phyloP scores from a whole-genome alignment of 2,888 invertebrate species.

The Pristionchus japonicus region DNA sequence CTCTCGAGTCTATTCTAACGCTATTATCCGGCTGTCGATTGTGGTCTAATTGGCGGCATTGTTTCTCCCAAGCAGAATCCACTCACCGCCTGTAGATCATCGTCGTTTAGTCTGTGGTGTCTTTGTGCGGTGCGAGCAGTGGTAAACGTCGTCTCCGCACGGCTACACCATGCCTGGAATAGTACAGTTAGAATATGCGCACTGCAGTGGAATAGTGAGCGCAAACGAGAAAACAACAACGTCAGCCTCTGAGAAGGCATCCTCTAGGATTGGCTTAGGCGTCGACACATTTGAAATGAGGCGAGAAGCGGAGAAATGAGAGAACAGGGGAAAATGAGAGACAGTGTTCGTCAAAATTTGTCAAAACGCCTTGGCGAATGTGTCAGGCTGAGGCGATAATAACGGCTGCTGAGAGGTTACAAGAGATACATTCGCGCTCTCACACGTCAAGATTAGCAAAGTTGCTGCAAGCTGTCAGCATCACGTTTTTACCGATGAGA shows the following conservation, averaged over 20 bases:
- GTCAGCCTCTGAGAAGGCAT: not conserved
- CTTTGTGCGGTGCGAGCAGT: not conserved
- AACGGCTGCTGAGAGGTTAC: not conserved
- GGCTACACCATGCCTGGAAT: not conserved
- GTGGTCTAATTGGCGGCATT: conserved; percentile 38
- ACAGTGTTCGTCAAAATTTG: conserved; percentile 26
- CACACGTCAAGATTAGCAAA: too few relatives aligned
- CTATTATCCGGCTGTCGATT: conserved; percentile 11
- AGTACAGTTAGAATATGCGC: not conserved
- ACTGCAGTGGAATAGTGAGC: not conserved
- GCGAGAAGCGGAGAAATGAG: not conserved
- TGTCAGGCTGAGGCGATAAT: conserved; percentile 17
- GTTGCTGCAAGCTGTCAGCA: too few relatives aligned
- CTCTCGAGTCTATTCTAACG: conserved; percentile 39
- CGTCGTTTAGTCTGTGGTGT: too few relatives aligned
- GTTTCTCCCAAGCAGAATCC: not conserved
- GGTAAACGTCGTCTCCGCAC: conserved; percentile 11
- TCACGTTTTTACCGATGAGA: too few relatives aligned
- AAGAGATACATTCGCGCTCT: too few relatives aligned
- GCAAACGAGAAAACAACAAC: not conserved
- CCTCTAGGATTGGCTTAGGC: conserved; percentile 2
- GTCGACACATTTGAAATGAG: conserved; percentile 34
- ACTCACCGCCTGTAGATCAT: conserved; percentile 44
- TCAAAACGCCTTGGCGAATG: conserved; percentile 10
- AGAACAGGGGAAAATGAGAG: not conserved